phyloP scores from a whole-genome alignment of 1,140 invertebrate species.

The Yoshiicerus persimilis region DNA sequence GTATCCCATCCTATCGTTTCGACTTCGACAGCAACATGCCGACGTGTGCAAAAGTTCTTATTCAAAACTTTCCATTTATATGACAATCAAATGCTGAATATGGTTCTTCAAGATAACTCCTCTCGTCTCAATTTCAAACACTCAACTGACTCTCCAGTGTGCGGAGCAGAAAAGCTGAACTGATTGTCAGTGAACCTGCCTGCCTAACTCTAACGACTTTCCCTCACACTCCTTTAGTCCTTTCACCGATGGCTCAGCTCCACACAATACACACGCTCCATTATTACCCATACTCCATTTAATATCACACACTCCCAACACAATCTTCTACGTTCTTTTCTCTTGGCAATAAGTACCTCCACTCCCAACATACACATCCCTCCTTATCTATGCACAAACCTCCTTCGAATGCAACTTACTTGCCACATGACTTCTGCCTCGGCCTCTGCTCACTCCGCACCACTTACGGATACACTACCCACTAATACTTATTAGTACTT shows the following conservation, averaged over 20 bases:
- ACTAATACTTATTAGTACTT: not conserved
- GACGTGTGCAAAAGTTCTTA: constrained; percentile 33
- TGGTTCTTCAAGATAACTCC: constrained; percentile 24
- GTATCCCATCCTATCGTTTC: constrained; percentile 30
- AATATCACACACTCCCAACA: not conserved
- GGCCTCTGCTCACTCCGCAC: not conserved
- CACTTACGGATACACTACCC: not conserved
- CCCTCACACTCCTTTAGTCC: not conserved
- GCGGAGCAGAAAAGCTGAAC: not conserved
- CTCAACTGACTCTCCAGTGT: not conserved
- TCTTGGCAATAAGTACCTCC: not conserved
- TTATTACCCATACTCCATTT: not conserved
- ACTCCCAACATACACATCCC: not conserved
- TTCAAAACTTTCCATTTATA: constrained; percentile 35
- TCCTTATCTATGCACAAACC: not conserved
- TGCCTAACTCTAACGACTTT: not conserved
- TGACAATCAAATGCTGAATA: constrained; percentile 36
- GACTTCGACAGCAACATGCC: constrained; percentile 23
- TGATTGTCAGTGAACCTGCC: not conserved
- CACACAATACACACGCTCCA: too few relatives aligned
- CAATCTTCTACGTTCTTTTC: not conserved
- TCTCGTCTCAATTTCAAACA: constrained; percentile 30
- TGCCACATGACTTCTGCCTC: not conserved
- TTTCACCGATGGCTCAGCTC: not conserved
- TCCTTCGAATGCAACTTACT: not conserved